Conservation (phyloP, 2,113 vertebrate genomes). For the Engraulis encrasicolus region DNA sequence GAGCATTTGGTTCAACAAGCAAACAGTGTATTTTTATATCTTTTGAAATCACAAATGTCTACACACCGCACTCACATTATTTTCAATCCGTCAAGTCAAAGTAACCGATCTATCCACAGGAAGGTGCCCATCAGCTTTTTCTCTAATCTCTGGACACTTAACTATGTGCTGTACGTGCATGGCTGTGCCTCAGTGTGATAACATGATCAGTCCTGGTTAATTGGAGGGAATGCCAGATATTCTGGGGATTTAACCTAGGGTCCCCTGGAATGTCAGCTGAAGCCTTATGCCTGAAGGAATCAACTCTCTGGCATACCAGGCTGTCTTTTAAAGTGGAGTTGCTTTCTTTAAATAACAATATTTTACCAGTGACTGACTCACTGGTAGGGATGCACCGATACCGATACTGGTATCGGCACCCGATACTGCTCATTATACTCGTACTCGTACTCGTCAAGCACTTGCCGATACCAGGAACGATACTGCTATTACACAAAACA, state of each 20-base stretch:
- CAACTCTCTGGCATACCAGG: slow-evolving; percentile 37
- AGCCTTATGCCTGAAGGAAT: slow-evolving; percentile 46
- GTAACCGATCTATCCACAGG: slow-evolving; percentile 16
- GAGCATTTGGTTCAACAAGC: too few relatives aligned
- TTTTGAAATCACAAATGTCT: too few relatives aligned
- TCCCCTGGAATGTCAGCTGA: slow-evolving; percentile 41
- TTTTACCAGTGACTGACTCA: neutral
- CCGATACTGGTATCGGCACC: too few relatives aligned
- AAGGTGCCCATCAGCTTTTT: slow-evolving; percentile 62
- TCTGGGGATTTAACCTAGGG: slow-evolving; percentile 48
- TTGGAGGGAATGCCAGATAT: slow-evolving; percentile 54
- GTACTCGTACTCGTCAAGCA: too few relatives aligned
- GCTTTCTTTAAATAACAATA: neutral
- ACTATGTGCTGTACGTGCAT: slow-evolving; percentile 60
- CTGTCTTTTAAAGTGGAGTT: neutral
- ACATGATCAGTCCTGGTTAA: slow-evolving; percentile 62
- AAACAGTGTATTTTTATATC: too few relatives aligned
- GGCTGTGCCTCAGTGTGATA: slow-evolving; percentile 48
- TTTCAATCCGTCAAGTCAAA: too few relatives aligned
- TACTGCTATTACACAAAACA: too few relatives aligned
- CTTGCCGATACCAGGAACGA: too few relatives aligned
- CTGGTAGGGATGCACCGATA: too few relatives aligned
- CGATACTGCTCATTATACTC: too few relatives aligned
- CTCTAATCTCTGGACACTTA: slow-evolving; percentile 65
- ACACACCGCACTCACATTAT: too few relatives aligned